Base-by-base conservation (phyloP, 2,888 invertebrate species). In the Drosophila colorata region DNA sequence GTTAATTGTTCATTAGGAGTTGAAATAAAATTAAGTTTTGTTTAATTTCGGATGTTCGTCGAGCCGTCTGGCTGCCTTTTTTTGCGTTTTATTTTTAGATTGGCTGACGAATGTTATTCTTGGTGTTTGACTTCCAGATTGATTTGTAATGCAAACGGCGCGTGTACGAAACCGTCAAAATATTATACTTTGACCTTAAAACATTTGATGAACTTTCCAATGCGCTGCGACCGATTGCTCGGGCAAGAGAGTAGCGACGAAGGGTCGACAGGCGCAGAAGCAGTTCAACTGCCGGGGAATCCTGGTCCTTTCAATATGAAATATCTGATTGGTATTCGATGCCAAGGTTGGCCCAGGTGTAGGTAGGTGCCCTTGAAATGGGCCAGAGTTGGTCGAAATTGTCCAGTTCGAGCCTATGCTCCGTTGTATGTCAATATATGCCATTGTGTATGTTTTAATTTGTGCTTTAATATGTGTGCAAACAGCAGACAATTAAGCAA, bases 1-100 rank as follows among this genome's bases (percentile, higher is more conserved):
- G 72, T 81, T 87, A 78, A 81, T 87, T 81, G 82, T 80, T 74
- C 70, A 77, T 77, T 87, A 74, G 74, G 65, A 56, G 53, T 66
- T 78, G 55, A 68, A 76, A 69, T 69, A 60, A 71, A 80, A 71
- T 80, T 46, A 70, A 49, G 64, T 66, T 57, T 56, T 74, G 28
- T 70, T 46, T 53, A 48, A 56, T 66, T 67, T 74, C 43, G 64
- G 33, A 63, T 52, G 51, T 55, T 69, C 49, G 41, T 46, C 14
- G 43, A 56, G 33, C 52, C 52, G 74, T 74, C 71, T 74, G 63
- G 38, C 48, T 35, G 47, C 18, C 33, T 63, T 72, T 79, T 66
- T 80, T 68, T 80, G 65, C 61, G 37, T 70, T 64, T 64, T 74
- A 80, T 84, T 77, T 81, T 84, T 77, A 67, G 81, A 65, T 63